Evolutionary conservation across 2,888 invertebrate genomes (phyloP).

Genomic region (Drosophila neonasuta): DNA sequence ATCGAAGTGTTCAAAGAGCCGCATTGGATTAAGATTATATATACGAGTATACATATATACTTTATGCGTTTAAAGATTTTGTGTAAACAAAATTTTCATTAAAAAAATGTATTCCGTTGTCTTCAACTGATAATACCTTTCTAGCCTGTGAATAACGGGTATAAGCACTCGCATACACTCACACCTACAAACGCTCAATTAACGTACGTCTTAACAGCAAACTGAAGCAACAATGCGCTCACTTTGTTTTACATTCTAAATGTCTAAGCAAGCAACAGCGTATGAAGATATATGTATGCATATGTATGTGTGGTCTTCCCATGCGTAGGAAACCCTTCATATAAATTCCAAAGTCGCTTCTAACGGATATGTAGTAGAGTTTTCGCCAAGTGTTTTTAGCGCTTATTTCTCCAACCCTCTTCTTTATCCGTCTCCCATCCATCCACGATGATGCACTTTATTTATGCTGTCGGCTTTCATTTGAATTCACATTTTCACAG

Average conservation of each 20-base stretch:
- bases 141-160: too few relatives aligned
- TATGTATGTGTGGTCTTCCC: not conserved
- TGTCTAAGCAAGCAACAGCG: conserved; percentile 14
- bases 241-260: conserved; percentile 44
- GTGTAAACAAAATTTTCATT: too few relatives aligned
- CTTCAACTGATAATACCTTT: too few relatives aligned
- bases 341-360: conserved; percentile 22
- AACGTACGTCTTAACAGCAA: conserved; percentile 46
- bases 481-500: conserved; percentile 41
- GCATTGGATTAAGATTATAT: too few relatives aligned
- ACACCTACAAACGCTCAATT: conserved; percentile 48
- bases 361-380: not conserved
- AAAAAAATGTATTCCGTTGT: too few relatives aligned
- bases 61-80: too few relatives aligned
- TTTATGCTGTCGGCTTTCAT: conserved; percentile 35
- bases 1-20: too few relatives aligned
- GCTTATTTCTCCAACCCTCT: not conserved
- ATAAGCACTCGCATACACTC: conserved; percentile 12
- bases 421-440: not conserved
- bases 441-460: conserved; percentile 14
- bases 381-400: conserved; percentile 15
- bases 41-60: too few relatives aligned
- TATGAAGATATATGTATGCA: not conserved
- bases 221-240: conserved; percentile 37
- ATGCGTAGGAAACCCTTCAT: conserved; percentile 19